Evolutionary conservation across 2,797 vertebrate genomes (phyloP).

Genomic region (Thunnus albacares): DNA sequence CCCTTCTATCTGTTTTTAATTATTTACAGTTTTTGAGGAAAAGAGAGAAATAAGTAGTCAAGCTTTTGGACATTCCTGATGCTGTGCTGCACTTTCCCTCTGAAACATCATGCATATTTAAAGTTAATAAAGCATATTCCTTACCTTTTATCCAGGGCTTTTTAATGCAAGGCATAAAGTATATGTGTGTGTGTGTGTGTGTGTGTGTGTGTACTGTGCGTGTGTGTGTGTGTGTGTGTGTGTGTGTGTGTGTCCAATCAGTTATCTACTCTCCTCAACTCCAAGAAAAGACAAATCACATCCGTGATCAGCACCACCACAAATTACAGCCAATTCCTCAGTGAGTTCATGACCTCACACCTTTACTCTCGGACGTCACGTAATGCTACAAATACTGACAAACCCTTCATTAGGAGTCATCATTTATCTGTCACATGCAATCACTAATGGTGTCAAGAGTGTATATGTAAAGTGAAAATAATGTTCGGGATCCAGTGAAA

Average conservation of each 20-base stretch:
- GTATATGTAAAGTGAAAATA: constrained; percentile 27
- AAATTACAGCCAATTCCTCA: constrained; percentile 43
- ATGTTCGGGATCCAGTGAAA: background rate
- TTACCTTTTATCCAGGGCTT: constrained; percentile 86
- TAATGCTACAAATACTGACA: constrained; percentile 10
- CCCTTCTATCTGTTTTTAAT: constrained; percentile 78
- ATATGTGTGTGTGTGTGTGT: constrained; percentile 4
- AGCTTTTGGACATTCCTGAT: constrained; percentile 86
- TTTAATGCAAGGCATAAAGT: constrained; percentile 79
- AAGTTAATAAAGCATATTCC: constrained; percentile 88
- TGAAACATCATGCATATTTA: constrained; percentile 89
- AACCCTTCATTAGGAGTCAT: constrained; percentile 6
- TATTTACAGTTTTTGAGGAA: constrained; percentile 81
- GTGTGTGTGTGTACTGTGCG: constrained; percentile 12
- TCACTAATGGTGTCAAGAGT: constrained; percentile 23
- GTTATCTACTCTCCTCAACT: constrained; percentile 53
- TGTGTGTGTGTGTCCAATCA: constrained; percentile 40
- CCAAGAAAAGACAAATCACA: constrained; percentile 49
- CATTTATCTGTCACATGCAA: constrained; percentile 29
- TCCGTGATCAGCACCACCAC: constrained; percentile 19
- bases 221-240: constrained; percentile 37
- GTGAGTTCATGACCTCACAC: constrained; percentile 28
- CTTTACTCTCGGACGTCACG: constrained; percentile 7
- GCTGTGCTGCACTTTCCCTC: constrained; percentile 84
- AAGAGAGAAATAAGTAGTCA: constrained; percentile 83